Percentiles rank a stretch among this genome's conserved stretches.
These are phyloP conservation scores for Hermetia illucens DNA, from an alignment of 1,140 invertebrate species.

Conservation along the genomic window DNA sequence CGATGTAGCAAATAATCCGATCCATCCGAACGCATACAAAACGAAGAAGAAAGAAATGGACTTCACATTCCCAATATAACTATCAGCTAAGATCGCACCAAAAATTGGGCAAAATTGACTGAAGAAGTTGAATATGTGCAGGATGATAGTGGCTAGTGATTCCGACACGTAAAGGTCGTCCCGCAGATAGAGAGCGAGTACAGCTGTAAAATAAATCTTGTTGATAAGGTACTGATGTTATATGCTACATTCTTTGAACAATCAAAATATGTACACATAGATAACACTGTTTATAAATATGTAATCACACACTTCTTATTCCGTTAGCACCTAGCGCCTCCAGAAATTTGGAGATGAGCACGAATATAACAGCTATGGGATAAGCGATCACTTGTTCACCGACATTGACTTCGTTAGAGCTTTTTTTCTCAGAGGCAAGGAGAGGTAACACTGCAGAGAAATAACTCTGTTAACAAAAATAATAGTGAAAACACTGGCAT, in stretches of 20 bases:
- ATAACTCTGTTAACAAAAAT: too few species aligned
- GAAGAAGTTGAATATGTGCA: conserved; percentile 62
- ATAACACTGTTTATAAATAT: neutral
- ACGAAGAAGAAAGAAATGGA: conserved; percentile 54
- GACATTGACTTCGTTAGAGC: too few species aligned
- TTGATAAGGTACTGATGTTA: neutral
- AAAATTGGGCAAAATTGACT: conserved; percentile 65
- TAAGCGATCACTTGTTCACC: too few species aligned
- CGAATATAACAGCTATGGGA: conserved; percentile 22
- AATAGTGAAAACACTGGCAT: too few species aligned
- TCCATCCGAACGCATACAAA: conserved; percentile 56
- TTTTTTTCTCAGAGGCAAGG: too few species aligned
- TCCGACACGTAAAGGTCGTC: conserved; percentile 35
- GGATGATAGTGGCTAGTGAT: conserved; percentile 49
- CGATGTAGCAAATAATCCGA: conserved; percentile 25
- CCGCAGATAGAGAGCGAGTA: conserved; percentile 56
- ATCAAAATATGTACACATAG: neutral
- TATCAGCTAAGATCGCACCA: conserved; percentile 66
- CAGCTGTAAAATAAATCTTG: conserved; percentile 37
- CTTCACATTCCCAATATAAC: conserved; percentile 47
- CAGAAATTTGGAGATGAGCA: conserved; percentile 26
- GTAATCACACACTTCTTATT: conserved; percentile 24
- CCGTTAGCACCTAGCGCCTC: conserved; percentile 29
- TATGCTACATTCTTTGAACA: neutral
- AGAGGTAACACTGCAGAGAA: too few species aligned